These are phyloP conservation scores for Paralichthys olivaceus DNA, from an alignment of 2,113 vertebrate species.

Conservation along the genomic window DNA sequence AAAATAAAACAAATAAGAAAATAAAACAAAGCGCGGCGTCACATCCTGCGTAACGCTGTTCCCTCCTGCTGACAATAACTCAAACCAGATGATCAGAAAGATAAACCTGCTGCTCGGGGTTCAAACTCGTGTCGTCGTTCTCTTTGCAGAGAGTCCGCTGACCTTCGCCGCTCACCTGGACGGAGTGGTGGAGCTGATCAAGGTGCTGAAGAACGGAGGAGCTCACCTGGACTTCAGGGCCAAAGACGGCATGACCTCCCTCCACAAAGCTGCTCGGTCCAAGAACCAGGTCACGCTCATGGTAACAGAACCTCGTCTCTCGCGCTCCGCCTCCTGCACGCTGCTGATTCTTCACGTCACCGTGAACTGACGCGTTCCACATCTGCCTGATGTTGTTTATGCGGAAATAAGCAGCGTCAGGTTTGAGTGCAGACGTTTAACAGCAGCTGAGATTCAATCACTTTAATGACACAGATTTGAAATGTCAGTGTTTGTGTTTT, in stretches of 20 bases:
- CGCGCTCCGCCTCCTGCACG: no score
- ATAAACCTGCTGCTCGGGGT: neutral
- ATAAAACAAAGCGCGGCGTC: no score
- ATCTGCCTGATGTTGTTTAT: neutral
- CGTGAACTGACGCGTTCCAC: neutral
- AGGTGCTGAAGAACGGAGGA: slow-evolving; percentile 89
- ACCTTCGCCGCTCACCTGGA: slow-evolving; percentile 90
- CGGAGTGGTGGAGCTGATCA: slow-evolving; percentile 86
- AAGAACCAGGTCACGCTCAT: slow-evolving; percentile 88
- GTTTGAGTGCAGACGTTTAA: no score
- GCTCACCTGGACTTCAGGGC: slow-evolving; percentile 96
- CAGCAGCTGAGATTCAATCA: no score
- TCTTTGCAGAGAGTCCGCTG: slow-evolving; percentile 84
- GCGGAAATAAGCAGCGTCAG: neutral
- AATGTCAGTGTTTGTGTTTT: neutral
- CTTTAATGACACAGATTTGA: neutral
- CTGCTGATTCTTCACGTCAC: no score
- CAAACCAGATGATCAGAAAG: no score
- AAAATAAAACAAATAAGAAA: no score
- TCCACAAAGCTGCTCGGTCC: slow-evolving; percentile 91
- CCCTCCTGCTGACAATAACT: no score
- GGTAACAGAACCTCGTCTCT: slow-evolving; percentile 73
- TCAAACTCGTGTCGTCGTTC: neutral
- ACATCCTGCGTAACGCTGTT: no score
- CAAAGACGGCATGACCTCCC: slow-evolving; percentile 92